phyloP scores from a whole-genome alignment of 2,113 vertebrate species.

The Takifugu bimaculatus region DNA sequence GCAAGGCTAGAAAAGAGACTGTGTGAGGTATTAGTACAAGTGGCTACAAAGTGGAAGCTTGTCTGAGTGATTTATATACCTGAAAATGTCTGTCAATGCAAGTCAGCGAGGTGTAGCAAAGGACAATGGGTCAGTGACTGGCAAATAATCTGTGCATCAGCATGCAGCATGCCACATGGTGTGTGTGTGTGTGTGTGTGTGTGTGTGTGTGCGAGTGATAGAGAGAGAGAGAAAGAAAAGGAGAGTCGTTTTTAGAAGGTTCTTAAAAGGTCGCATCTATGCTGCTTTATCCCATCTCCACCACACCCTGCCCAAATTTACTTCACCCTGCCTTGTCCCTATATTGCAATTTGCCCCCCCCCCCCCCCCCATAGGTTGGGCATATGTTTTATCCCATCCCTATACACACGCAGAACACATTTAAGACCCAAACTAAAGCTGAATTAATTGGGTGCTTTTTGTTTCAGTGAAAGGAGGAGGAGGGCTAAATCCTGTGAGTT shows the following conservation, averaged over 20 bases:
- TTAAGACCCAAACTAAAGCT: slow-evolving; percentile 67
- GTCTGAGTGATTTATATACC: slow-evolving; percentile 23
- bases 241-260: slow-evolving; percentile 65
- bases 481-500: slow-evolving; percentile 33
- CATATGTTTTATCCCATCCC: not conserved
- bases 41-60: slow-evolving; percentile 11
- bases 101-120: slow-evolving; percentile 22
- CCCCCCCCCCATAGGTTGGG: not conserved
- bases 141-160: slow-evolving; percentile 8
- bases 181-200: slow-evolving; percentile 9
- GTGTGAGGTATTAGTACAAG: not conserved
- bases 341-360: slow-evolving; percentile 57
- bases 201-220: slow-evolving; percentile 9
- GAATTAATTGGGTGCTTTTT: slow-evolving; percentile 76
- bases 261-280: slow-evolving; percentile 72
- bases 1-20: not conserved
- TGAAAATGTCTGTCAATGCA: slow-evolving; percentile 17
- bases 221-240: slow-evolving; percentile 32
- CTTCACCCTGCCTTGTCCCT: slow-evolving; percentile 30
- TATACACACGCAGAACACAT: slow-evolving; percentile 23
- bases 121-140: slow-evolving; percentile 38
- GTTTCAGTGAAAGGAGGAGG: slow-evolving; percentile 48
- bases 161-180: not conserved
- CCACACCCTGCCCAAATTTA: slow-evolving; percentile 47
- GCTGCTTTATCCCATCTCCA: slow-evolving; percentile 44